Evolutionary conservation across 2,888 invertebrate genomes (phyloP).

Genomic region (Chelonus formosanus): DNA sequence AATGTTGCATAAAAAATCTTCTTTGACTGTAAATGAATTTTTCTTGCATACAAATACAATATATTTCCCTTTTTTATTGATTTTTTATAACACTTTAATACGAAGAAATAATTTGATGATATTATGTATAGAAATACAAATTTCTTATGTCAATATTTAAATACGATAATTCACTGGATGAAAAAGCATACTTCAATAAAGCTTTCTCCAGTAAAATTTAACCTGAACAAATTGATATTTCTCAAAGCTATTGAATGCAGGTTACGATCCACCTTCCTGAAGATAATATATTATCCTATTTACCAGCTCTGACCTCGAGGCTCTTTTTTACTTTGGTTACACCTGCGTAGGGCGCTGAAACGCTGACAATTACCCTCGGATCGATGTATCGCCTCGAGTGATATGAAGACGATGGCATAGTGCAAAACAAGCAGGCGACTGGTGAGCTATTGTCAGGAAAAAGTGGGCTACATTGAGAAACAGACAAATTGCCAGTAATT

Average conservation of each 20-base stretch:
- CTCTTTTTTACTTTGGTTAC: constrained; percentile 45
- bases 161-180: not conserved
- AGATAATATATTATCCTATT: constrained; percentile 41
- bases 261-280: constrained; percentile 14
- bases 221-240: constrained; percentile 38
- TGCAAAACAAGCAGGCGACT: constrained; percentile 21
- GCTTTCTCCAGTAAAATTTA: not conserved
- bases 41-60: constrained; percentile 42
- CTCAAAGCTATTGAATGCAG: constrained; percentile 25
- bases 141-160: constrained; percentile 5
- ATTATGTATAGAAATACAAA: too few relatives aligned
- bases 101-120: too few relatives aligned
- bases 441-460: constrained; percentile 40
- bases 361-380: constrained; percentile 63
- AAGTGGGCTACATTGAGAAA: constrained; percentile 40
- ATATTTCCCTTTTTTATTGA: not conserved
- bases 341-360: constrained; percentile 54
- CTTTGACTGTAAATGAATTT: constrained; percentile 24
- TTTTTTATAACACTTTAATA: too few relatives aligned
- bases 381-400: constrained; percentile 60
- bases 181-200: not conserved
- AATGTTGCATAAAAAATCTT: not conserved
- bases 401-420: constrained; percentile 24
- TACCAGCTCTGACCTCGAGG: constrained; percentile 40
- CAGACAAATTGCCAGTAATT: constrained; percentile 60